Evolutionary conservation across 1,140 invertebrate species (phyloP).

Genomic region (Tigriopus japonicus): DNA sequence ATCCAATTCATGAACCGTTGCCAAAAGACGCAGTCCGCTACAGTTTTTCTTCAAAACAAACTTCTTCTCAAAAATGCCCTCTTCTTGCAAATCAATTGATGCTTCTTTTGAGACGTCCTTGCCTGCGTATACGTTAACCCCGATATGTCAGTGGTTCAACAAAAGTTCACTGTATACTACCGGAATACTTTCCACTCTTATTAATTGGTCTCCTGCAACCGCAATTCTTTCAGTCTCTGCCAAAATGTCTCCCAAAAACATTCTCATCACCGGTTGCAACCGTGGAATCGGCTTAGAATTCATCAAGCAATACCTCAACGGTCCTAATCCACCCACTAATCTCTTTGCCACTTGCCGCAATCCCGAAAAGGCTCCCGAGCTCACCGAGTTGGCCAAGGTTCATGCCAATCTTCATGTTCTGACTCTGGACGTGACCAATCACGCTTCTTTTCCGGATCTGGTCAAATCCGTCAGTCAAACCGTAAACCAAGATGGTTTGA

Average conservation of each 20-base stretch:
- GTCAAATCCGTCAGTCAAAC: neutral
- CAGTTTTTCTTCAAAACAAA: too few relatives aligned
- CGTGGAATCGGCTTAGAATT: constrained; percentile 67
- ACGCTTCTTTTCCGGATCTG: neutral
- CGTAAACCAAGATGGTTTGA: constrained; percentile 14
- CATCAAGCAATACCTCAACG: constrained; percentile 40
- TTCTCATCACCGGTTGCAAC: constrained; percentile 71
- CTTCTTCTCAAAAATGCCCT: too few relatives aligned
- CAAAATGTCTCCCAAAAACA: constrained; percentile 21
- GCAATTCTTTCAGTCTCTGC: too few relatives aligned
- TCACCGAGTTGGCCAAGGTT: constrained; percentile 15
- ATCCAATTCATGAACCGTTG: too few relatives aligned
- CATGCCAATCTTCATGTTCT: neutral
- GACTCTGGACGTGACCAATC: neutral
- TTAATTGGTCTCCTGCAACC: too few relatives aligned
- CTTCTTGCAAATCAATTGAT: too few relatives aligned
- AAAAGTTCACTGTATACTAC: too few relatives aligned
- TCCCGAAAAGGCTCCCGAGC: constrained; percentile 18
- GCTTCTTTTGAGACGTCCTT: too few relatives aligned
- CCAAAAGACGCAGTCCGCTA: too few relatives aligned
- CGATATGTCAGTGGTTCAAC: too few relatives aligned
- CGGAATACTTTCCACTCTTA: too few relatives aligned
- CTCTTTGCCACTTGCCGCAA: constrained; percentile 55
- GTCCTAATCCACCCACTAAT: constrained; percentile 33
- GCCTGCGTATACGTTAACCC: too few relatives aligned